phyloP scores from a whole-genome alignment of 2,888 invertebrate genomes.

The Eupithecia centaureata region DNA sequence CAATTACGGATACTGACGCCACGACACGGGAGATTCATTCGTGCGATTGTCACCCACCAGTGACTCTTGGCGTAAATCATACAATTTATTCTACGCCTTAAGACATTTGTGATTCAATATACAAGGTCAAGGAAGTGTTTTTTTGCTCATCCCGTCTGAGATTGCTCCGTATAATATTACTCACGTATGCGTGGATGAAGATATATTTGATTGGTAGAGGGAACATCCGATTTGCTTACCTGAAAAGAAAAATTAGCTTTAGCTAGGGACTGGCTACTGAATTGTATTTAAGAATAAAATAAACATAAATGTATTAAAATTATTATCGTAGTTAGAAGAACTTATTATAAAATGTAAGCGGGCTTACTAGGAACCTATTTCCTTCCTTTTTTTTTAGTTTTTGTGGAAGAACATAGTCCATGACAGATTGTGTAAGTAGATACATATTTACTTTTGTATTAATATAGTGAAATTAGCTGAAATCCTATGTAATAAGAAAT shows the following conservation, averaged over 20 bases:
- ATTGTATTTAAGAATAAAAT: no score
- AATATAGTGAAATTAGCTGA: no score
- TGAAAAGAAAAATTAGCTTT: constrained; percentile 32
- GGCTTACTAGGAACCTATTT: neutral
- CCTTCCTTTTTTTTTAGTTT: no score
- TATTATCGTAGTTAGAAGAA: neutral
- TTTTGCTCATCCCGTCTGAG: neutral
- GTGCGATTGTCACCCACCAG: constrained; percentile 35
- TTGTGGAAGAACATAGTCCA: neutral
- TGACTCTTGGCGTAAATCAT: constrained; percentile 20
- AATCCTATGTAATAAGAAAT: no score
- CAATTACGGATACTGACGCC: constrained; percentile 61
- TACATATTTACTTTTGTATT: no score
- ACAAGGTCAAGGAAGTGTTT: neutral
- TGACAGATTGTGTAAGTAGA: no score
- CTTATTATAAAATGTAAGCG: neutral
- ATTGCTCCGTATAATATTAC: constrained; percentile 12
- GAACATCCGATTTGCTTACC: constrained; percentile 39
- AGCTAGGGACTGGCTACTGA: neutral
- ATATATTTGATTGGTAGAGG: constrained; percentile 18
- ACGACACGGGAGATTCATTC: constrained; percentile 43
- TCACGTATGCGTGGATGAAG: constrained; percentile 26
- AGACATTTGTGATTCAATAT: constrained; percentile 2
- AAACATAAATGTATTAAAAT: neutral
- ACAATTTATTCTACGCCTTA: constrained; percentile 16